Base-by-base conservation (phyloP, 2,797 vertebrate genomes). In the Discoglossus pictus region DNA sequence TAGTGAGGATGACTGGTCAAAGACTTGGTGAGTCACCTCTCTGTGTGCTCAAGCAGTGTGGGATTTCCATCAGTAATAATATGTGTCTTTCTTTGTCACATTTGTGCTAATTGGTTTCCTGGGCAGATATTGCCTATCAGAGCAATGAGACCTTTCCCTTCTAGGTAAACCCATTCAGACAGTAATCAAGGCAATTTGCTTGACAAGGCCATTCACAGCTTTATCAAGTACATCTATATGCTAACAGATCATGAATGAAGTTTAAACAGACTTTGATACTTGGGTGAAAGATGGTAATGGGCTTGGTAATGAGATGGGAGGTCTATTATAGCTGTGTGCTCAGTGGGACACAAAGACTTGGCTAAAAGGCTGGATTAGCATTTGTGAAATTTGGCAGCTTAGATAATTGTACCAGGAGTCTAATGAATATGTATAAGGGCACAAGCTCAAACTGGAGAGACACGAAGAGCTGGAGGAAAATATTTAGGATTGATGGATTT, bases 121-220 rank as follows among this genome's bases (percentile, higher is more conserved):
- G 64, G 69, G 63, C 38, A 76, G 77, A 75, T 74, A 66, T 64
- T 66, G 47, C 27, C 61, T 68, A 61, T 51, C 42, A 31, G 1
- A 60, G 71, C 71, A 61, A 72, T 59, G 39, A 62, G 68, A 70
- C 67, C 68, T 64, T 71, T 39, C 62, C 35, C 67, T 77, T 56
- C 55, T 65, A 75, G 74, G 74, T 75, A 78, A 56, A 31, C 76
- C 81, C 79, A 74, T 80, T 78, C 76, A 64, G 67, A 35, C 72
- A 1, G 2, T 80, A 80, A 78, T 82, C 74, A 81, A 77, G 68
- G 68, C 75, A 82, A 82, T 80, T 84, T 82, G 83, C 78, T 77
- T 80, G 75, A 82, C 80, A 76, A 75, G 61, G 68, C 72, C 21
- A 73, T 82, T 85, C 64, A 77, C 53, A 58, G 69, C 71, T 78